These are phyloP conservation scores for Zalophus californianus DNA, from an alignment of 2,797 vertebrate genomes.

Conservation along the genomic window DNA sequence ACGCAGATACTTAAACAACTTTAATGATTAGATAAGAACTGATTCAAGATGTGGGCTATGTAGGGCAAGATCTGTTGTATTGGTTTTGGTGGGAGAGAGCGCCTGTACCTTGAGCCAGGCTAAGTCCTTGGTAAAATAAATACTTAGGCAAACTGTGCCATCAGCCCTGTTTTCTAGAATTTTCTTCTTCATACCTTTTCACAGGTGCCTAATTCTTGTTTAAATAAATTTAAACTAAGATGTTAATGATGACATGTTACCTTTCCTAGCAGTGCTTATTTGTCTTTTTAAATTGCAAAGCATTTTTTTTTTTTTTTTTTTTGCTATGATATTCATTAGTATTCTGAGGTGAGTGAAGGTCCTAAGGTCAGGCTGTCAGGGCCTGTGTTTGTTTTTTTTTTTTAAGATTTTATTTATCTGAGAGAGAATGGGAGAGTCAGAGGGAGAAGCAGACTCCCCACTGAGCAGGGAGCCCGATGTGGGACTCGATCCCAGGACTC, in stretches of 20 bases:
- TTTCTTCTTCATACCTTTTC: not conserved
- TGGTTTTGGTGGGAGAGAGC: not conserved
- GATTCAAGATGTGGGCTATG: not conserved
- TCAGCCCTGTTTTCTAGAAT: not conserved
- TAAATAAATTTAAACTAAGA: not conserved
- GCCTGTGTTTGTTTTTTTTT: not conserved
- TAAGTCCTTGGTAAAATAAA: not conserved
- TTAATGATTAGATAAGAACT: conserved; percentile 17
- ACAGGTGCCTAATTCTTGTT: not conserved
- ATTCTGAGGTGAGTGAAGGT: not conserved
- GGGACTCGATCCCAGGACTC: too few relatives aligned
- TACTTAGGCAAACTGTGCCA: not conserved
- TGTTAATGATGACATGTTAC: not conserved
- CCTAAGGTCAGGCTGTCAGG: not conserved
- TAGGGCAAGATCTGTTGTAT: not conserved
- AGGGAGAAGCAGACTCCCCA: too few relatives aligned
- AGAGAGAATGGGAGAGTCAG: too few relatives aligned
- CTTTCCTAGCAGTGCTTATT: not conserved
- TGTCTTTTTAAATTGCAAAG: conserved; percentile 3
- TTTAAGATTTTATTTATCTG: too few relatives aligned
- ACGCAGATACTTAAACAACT: too few relatives aligned
- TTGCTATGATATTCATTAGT: not conserved
- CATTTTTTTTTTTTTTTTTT: not conserved
- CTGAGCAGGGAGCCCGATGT: too few relatives aligned
- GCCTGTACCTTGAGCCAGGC: not conserved